Conservation (phyloP, 2,888 invertebrate species). For the Chrysomela aeneicollis region DNA sequence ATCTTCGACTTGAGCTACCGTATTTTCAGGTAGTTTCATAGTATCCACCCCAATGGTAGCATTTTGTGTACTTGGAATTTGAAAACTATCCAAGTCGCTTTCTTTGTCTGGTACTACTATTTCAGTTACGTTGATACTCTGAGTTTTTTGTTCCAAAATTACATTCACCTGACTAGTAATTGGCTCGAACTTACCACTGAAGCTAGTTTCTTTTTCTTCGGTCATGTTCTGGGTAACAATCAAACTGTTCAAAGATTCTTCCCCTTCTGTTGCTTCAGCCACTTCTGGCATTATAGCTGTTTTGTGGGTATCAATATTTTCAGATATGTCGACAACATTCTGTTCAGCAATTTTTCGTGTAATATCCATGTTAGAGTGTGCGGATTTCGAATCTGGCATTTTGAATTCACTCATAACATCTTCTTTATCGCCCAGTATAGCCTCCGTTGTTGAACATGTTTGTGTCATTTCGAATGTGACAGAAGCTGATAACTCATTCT, state of each 20-base stretch:
- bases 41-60: slow-evolving; percentile 57
- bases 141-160: slow-evolving; percentile 63
- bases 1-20: slow-evolving; percentile 44
- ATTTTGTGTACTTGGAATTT: slow-evolving; percentile 50
- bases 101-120: slow-evolving; percentile 55
- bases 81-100: slow-evolving; percentile 47
- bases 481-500: slow-evolving; percentile 60
- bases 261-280: slow-evolving; percentile 57
- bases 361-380: slow-evolving; percentile 51
- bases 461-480: slow-evolving; percentile 59
- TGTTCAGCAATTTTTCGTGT: slow-evolving; percentile 59
- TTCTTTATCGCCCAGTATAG: slow-evolving; percentile 61
- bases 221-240: slow-evolving; percentile 61
- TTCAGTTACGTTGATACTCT: slow-evolving; percentile 60
- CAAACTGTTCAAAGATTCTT: slow-evolving; percentile 62
- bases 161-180: slow-evolving; percentile 61
- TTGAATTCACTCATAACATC: slow-evolving; percentile 53
- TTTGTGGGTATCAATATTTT: slow-evolving; percentile 48
- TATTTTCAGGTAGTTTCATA: slow-evolving; percentile 60
- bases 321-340: slow-evolving; percentile 48
- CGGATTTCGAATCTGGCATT: slow-evolving; percentile 53
- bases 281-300: slow-evolving; percentile 45
- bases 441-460: slow-evolving; percentile 59
- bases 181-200: slow-evolving; percentile 62
- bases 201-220: slow-evolving; percentile 64